Base-by-base conservation (phyloP, 2,888 invertebrate species). In the Hyles lineata region DNA sequence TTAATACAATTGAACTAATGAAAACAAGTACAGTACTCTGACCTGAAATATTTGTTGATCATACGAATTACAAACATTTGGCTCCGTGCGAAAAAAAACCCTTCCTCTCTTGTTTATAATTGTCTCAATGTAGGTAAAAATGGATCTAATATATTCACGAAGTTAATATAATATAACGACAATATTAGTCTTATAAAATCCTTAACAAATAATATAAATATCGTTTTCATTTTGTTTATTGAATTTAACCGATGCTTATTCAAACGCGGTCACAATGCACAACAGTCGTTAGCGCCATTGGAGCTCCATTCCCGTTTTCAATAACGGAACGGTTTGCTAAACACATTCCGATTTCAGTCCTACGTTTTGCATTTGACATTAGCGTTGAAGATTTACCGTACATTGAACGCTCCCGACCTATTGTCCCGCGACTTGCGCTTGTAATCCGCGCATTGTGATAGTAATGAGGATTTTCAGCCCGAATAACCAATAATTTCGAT, bases 271-370 rank as follows among this genome's bases (percentile, higher is more conserved):
- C 35, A 15, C 11, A 43, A 35, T 35, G 32, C 29, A 17, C 35
- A 11, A n/a, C 35, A 21, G 9, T 43, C 63, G 9, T 43, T 67
- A 63, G n/a, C 23, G 50, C 17, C 77, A 82, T 83, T 84, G 82
- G 81, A 79, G 74, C 75, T 75, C 78, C 80, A 76, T 76, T 78
- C 76, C 76, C 76, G 77, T 76, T 82, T 82, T 77, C 81, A 79
- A 83, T 84, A 83, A 83, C 82, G 77, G 79, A 80, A 79, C 78
- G 77, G 76, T 82, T 82, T 74, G 74, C 78, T 80, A 80, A 82
- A 80, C 79, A 78, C 67, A 59, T 50, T 61, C 70, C 15, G 50
- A 62, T 72, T 71, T 74, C 70, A 73, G 75, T 71, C 70, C 72
- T 77, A 75, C 55, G 50, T n/a, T 67, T 50, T 67, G 75, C 74